Percentiles rank a stretch among this genome's conserved stretches.
phyloP scores from a whole-genome alignment of 2,888 invertebrate genomes.

The Thysanoteuthis rhombus region DNA sequence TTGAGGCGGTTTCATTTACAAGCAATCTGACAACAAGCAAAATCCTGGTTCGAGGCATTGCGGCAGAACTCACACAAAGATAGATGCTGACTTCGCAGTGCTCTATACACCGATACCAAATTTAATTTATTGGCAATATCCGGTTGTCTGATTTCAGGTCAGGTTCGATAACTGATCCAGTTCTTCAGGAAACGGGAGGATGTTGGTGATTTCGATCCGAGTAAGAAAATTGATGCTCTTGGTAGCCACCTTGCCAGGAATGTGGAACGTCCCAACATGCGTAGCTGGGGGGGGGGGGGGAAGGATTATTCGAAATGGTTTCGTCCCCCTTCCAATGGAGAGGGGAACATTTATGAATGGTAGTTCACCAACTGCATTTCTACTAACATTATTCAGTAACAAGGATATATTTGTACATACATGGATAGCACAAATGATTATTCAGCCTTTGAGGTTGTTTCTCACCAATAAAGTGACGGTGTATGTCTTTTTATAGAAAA shows the following conservation, averaged over 20 bases:
- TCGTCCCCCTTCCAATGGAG: too few relatives aligned
- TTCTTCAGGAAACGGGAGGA: neutral
- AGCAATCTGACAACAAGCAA: neutral
- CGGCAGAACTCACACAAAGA: neutral
- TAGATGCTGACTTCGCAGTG: neutral
- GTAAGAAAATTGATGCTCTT: neutral
- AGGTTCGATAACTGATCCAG: neutral
- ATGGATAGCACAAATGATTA: too few relatives aligned
- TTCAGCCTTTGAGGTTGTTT: too few relatives aligned
- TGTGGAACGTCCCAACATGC: too few relatives aligned
- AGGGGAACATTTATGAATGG: too few relatives aligned
- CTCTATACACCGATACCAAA: neutral
- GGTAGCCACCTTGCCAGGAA: neutral
- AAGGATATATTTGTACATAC: too few relatives aligned
- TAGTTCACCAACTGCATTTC: too few relatives aligned
- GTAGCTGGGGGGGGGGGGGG: too few relatives aligned
- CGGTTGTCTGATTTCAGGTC: neutral
- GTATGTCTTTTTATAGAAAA: too few relatives aligned
- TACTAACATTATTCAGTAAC: too few relatives aligned
- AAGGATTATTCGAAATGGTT: too few relatives aligned
- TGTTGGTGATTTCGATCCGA: neutral
- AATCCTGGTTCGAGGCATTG: neutral
- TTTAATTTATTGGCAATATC: conserved; percentile 12
- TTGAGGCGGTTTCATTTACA: neutral
- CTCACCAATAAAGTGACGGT: too few relatives aligned